Base-by-base conservation (phyloP, 2,888 invertebrate species). In the Lathronympha strigana region DNA sequence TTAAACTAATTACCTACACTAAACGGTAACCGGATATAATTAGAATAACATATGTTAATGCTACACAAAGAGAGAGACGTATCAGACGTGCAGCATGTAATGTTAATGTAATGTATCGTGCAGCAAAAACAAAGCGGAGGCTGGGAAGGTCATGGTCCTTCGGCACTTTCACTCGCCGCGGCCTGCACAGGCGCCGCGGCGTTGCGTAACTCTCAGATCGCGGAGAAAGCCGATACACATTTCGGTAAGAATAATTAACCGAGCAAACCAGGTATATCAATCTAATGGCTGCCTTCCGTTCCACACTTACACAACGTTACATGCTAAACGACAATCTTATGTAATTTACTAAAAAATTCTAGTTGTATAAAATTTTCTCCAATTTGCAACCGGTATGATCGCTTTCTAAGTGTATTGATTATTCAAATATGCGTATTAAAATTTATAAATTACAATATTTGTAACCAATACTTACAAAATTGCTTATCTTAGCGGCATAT, bases 401-500 rank as follows among this genome's bases (percentile, higher is more conserved):
- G 45, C 66, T 66, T 66, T 66, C 61, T 66, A 61, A 58, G 64
- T 58, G 43, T 36, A 77, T 68, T 77, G 76, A 71, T 70, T 68
- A 67, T 61, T 66, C 8, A 31, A 17, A 31, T 63, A 40, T 57
- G 62, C 61, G 50, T 19, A 47, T 31, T 57, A 53, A 43, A 36
- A 15, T 55, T 19, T 53, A 47, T 36, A 23, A 9, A 57, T 55
- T 60, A n/a, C n/a, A n/a, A n/a, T n/a, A n/a, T n/a, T n/a, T n/a
- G 25, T 58, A 60, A 61, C 28, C 11, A 13, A 49, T 67, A 74
- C 74, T 72, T 71, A 72, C 68, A 64, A 67, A 31, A 53, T 58
- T 63, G 78, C 66, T 78, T 83, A 83, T 88, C 78, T 86, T 71
- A 84, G 90, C 87, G 87, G 78, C 92, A 92, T 92, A 91, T 83